Evolutionary conservation across 1,140 invertebrate genomes (phyloP), one percentile per base, ranked within the genome.

Genomic region (Condylostylus longicornis): DNA sequence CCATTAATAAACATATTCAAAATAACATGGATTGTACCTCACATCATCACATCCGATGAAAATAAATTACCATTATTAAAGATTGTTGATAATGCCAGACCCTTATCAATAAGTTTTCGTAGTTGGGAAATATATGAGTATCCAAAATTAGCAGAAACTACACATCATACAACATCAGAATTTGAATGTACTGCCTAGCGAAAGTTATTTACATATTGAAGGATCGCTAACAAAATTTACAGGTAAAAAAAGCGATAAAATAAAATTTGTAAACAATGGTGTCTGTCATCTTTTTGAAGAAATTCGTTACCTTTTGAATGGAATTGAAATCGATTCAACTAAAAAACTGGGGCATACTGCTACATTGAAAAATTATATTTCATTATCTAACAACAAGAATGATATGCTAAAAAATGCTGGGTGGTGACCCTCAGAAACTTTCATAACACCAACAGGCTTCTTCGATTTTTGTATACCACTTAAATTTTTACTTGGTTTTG

Each of bases 301-400:
- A 42, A 61, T 64, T n/a, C 45, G 59, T 25, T 66, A 63, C 44
- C 58, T 64, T 48, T 6, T 67, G 3, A 62, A 62, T 44, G 58
- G 51, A 18, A 42, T 59, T 3, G 58, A 60, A 46, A 58, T 66
- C 35, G 61, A 68, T 53, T 37, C 45, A 25, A 51, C 46, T 34
- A 55, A 54, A 50, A 55, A 58, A 46, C 47, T 54, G 5, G 61
- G 62, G 21, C 44, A 61, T 4, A 57, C 55, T 3, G 55, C 37
- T 30, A 46, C 53, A n/a, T 51, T 66, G 36, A 66, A 67, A 48
- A 46, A 41, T 15, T 56, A 48, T 37, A n/a, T 53, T 14, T 53
- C 53, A 1, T 42, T 47, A 13, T 44, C 31, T 21, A 33, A 46
- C 0, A 39, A 34, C 27, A 47, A 58, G 38, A 44, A 34, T 32